A percentile compares a stretch with the other conserved stretches of the same genome.
Evolutionary conservation across 2,797 vertebrate species (phyloP).

Genomic region (Acrossocheilus wenchowensis): DNA sequence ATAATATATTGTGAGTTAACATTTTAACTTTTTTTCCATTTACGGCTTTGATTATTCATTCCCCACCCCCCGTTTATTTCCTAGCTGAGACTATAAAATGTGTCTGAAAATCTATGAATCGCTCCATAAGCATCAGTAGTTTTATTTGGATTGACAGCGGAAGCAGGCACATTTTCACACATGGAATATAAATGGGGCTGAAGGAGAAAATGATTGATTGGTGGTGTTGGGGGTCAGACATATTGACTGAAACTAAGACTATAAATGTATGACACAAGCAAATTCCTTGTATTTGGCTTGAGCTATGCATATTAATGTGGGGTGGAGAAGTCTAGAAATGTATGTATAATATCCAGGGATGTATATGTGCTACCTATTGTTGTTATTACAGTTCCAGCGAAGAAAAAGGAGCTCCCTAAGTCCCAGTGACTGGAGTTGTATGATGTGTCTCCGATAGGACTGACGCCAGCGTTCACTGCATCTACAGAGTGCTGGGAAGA

Average conservation of each 20-base stretch:
- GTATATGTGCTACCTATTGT: slow-evolving; percentile 84
- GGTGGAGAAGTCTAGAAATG: neutral
- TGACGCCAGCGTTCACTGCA: slow-evolving; percentile 92
- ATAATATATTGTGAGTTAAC: neutral
- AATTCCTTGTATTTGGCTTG: neutral
- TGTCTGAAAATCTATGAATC: slow-evolving; percentile 11
- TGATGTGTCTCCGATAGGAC: slow-evolving; percentile 88
- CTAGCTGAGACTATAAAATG: neutral
- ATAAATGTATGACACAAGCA: slow-evolving; percentile 22
- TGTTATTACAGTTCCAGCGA: slow-evolving; percentile 96
- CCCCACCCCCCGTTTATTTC: neutral
- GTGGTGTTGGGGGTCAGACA: neutral
- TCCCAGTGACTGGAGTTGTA: slow-evolving; percentile 96
- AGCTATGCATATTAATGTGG: neutral
- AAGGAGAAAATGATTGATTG: neutral
- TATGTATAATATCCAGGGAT: neutral
- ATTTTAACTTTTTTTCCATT: neutral
- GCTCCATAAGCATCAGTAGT: neutral
- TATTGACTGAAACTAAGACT: slow-evolving; percentile 17
- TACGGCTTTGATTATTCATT: neutral
- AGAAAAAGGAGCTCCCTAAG: slow-evolving; percentile 96
- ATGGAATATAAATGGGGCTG: neutral
- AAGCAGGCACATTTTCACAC: slow-evolving; percentile 1
- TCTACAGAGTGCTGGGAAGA: slow-evolving; percentile 87
- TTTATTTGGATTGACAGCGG: slow-evolving; percentile 32